Conservation (phyloP, 2,888 invertebrate species). For the Drosophila mayaguana region DNA sequence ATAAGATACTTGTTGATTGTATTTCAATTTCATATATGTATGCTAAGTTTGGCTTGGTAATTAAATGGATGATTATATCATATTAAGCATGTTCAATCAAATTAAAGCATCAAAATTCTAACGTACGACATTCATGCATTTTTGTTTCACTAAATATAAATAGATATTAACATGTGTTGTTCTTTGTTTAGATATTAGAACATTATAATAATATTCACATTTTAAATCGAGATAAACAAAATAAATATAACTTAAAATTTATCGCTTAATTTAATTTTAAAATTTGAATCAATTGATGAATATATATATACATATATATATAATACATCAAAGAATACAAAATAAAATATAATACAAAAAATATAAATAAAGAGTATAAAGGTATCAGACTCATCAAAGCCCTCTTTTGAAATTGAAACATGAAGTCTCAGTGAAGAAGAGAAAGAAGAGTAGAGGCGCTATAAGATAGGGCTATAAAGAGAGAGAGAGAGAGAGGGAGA, state of each 20-base stretch:
- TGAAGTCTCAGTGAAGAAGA: too few relatives aligned
- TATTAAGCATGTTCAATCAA: not conserved
- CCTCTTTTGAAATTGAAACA: too few relatives aligned
- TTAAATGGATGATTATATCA: not conserved
- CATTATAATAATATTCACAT: not conserved
- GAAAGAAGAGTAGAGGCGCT: not conserved
- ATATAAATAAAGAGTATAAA: too few relatives aligned
- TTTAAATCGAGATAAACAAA: not conserved
- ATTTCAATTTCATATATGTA: not conserved
- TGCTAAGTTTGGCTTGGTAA: not conserved
- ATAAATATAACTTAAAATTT: not conserved
- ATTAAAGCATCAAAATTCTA: not conserved
- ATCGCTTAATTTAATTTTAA: not conserved
- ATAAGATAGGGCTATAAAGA: not conserved
- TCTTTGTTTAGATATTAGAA: not conserved
- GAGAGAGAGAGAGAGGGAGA: too few relatives aligned
- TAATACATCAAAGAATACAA: too few relatives aligned
- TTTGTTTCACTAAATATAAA: not conserved
- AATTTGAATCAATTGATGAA: not conserved
- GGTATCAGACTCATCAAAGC: too few relatives aligned
- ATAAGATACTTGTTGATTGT: too few relatives aligned
- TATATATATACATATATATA: too few relatives aligned
- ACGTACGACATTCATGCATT: constrained; percentile 11
- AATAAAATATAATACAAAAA: too few relatives aligned
- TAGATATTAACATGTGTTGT: not conserved